These are phyloP conservation scores for Trissonchulus sp. DNA, from an alignment of 2,888 invertebrate genomes.

Conservation along the genomic window DNA sequence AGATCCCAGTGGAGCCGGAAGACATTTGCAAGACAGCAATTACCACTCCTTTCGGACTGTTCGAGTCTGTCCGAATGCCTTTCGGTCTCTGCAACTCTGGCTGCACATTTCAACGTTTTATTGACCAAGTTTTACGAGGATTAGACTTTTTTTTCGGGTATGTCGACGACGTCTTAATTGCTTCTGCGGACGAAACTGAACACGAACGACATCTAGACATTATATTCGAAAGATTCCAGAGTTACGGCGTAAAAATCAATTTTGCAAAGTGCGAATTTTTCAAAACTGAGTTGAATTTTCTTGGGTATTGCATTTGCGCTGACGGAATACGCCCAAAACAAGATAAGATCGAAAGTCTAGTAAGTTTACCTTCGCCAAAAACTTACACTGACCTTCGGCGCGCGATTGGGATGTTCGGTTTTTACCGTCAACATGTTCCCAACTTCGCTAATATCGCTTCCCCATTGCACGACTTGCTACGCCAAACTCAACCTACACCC, in stretches of 20 bases:
- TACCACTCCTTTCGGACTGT: constrained; percentile 9
- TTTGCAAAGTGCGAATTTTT: constrained; percentile 11
- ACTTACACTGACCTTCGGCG: not conserved
- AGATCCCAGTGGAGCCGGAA: constrained; percentile 15
- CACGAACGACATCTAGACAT: not conserved
- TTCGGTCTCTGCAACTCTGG: constrained; percentile 22
- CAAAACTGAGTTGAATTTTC: not conserved
- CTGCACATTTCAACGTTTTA: constrained; percentile 20
- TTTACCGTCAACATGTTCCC: constrained; percentile 17
- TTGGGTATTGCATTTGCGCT: not conserved
- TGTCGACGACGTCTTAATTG: constrained; percentile 17
- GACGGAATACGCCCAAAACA: constrained; percentile 7
- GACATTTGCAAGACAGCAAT: constrained; percentile 23
- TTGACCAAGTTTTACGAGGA: constrained; percentile 20
- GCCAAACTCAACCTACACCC: not conserved
- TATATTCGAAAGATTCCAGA: constrained; percentile 13
- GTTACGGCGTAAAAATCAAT: constrained; percentile 15
- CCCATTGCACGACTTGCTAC: not conserved
- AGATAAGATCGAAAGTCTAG: not conserved
- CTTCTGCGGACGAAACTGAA: not conserved
- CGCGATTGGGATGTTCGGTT: constrained; percentile 14
- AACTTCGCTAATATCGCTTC: constrained; percentile 4
- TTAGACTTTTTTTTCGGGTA: constrained; percentile 12
- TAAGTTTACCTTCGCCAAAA: constrained; percentile 4
- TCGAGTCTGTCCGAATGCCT: constrained; percentile 24